These are phyloP conservation scores for Cheilosia vernalis DNA, from an alignment of 2,888 invertebrate genomes.

Conservation along the genomic window DNA sequence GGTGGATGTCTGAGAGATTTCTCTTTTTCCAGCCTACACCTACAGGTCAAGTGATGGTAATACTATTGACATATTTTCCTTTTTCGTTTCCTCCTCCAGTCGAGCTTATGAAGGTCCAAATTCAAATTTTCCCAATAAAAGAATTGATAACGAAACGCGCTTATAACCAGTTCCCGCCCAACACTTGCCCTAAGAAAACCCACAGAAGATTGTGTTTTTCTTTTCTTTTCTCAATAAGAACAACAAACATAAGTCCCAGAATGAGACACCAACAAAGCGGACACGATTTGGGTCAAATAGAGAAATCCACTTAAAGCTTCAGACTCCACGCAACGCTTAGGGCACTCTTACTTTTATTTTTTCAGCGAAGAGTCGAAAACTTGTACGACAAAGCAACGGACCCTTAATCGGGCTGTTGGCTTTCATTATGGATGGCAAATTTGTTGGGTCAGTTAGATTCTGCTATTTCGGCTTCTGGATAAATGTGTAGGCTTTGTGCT, in stretches of 20 bases:
- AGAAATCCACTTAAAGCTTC: constrained; percentile 51
- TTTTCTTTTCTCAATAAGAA: not conserved
- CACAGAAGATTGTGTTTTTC: not conserved
- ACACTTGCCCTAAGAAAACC: constrained; percentile 13
- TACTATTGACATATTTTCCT: constrained; percentile 35
- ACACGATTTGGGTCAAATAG: constrained; percentile 42
- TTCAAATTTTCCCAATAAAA: constrained; percentile 7
- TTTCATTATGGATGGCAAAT: constrained; percentile 1
- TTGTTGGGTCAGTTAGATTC: constrained; percentile 44
- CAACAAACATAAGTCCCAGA: not conserved
- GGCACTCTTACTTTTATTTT: constrained; percentile 49
- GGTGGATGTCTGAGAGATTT: constrained; percentile 9
- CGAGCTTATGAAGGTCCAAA: constrained; percentile 6
- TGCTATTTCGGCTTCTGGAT: constrained; percentile 38
- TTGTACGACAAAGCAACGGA: not conserved
- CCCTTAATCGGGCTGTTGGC: constrained; percentile 15
- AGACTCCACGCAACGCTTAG: constrained; percentile 26
- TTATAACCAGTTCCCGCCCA: constrained; percentile 14
- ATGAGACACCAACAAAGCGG: not conserved
- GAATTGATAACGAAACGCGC: not conserved
- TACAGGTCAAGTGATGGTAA: constrained; percentile 4
- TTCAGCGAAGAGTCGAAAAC: not conserved
- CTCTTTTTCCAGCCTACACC: constrained; percentile 38
- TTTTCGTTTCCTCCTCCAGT: not conserved
- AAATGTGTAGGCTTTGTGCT: constrained; percentile 22